Base-by-base conservation (phyloP, 2,797 vertebrate species). In the Protosalanx chinensis region DNA sequence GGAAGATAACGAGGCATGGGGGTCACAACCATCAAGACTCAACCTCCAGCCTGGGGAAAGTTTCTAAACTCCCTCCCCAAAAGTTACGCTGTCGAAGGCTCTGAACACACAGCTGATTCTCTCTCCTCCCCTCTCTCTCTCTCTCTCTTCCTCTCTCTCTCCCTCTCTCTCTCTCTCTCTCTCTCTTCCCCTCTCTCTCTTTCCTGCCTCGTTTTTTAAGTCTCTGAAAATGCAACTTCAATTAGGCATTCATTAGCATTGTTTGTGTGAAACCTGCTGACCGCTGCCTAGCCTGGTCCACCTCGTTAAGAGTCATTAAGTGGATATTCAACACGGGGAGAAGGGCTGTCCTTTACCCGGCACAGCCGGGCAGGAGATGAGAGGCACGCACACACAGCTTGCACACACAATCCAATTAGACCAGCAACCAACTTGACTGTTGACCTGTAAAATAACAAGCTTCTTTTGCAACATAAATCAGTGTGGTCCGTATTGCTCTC, bases 201-300 rank as follows among this genome's bases (percentile, higher is more conserved):
- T 6, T 6, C 6, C 41, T 46, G 41, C 12, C 41, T 46, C 10
- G 12, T 3, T 46, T 46, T 46, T 13, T 12, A 46, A 12, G 41
- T 12, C 10, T 29, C 20, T 81, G 85, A 86, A 79, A 72, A 67
- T 59, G 76, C 79, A 72, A 74, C 82, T 84, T 46, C 41, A 46
- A 81, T 85, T 72, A 80, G 74, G 23, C 72, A 58, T 82, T 83
- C 78, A 63, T 49, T 12, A 35, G 15, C 29, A 71, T 76, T 81
- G 79, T 83, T 76, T 67, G 23, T 35, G 63, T 23, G 27, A 70
- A 56, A 57, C 3, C 15, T 37, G 71, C 51, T 15, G 78, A 84
- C 73, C 81, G 76, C 76, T 77, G 72, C 63, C 73, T 63, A 76
- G 82, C 74, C 56, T 77, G 66, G 76, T 72, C 72, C 64, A 63